phyloP scores from a whole-genome alignment of 1,140 invertebrate species.

The Penaeus indicus region DNA sequence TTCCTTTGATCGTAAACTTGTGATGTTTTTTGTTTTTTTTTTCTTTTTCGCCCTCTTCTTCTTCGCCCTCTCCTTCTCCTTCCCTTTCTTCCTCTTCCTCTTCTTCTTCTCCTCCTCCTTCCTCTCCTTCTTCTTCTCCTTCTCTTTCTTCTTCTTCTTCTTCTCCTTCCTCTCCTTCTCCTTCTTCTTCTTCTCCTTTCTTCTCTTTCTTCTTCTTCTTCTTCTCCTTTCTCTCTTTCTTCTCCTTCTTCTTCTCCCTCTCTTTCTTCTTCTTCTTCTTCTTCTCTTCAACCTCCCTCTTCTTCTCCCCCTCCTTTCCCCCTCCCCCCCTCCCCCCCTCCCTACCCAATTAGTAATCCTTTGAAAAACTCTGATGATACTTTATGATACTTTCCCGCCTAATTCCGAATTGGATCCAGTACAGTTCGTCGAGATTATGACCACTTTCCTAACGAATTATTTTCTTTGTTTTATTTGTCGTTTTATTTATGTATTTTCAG shows the following conservation, averaged over 20 bases:
- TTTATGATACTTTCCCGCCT: background rate
- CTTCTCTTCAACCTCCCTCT: background rate
- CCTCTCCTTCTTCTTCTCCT: background rate
- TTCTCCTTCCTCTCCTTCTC: background rate
- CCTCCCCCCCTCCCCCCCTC: background rate
- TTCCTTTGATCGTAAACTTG: too few relatives aligned
- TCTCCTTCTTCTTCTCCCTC: background rate
- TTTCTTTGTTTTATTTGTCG: too few relatives aligned
- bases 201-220: background rate
- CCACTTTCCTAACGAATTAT: too few relatives aligned
- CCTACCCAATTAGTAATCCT: too few relatives aligned
- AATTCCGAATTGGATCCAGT: too few relatives aligned
- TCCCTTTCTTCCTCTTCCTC: background rate
- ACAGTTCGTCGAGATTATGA: too few relatives aligned
- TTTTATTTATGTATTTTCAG: too few relatives aligned
- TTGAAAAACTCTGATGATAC: background rate
- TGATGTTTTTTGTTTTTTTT: too few relatives aligned
- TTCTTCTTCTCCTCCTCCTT: background rate
- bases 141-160: background rate
- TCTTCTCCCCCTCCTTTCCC: background rate
- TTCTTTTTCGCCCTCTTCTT: too few relatives aligned
- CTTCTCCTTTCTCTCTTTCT: background rate
- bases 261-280: background rate
- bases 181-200: background rate
- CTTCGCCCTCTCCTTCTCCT: background rate